A percentile compares a stretch with the other conserved stretches of the same genome.
Evolutionary conservation across 2,888 invertebrate genomes (phyloP).

Genomic region (Steinernema scapterisci): DNA sequence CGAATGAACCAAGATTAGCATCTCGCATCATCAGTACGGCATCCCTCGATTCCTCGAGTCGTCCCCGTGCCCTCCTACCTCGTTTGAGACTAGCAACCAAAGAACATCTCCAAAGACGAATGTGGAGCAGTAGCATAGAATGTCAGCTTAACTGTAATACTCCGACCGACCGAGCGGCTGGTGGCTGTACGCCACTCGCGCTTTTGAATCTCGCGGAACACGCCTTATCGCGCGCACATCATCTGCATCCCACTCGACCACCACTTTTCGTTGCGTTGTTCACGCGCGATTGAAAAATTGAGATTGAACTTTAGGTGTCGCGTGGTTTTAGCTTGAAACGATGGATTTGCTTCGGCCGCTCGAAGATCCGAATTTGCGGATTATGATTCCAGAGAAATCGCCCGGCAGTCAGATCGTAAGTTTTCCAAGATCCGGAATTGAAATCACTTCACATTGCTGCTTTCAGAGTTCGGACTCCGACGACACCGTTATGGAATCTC

Average conservation of each 20-base stretch:
- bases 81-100: not conserved
- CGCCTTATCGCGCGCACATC: constrained; percentile 30
- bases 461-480: constrained; percentile 36
- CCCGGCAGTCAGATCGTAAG: constrained; percentile 43
- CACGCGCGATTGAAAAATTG: constrained; percentile 23
- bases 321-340: constrained; percentile 32
- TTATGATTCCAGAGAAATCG: constrained; percentile 52
- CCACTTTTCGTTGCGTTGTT: constrained; percentile 21
- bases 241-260: constrained; percentile 26
- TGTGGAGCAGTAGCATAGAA: not conserved
- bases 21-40: constrained; percentile 10
- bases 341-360: constrained; percentile 58
- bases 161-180: not conserved
- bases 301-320: constrained; percentile 29
- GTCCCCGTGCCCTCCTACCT: not conserved
- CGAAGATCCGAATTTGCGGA: constrained; percentile 56
- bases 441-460: constrained; percentile 22
- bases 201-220: too few species aligned
- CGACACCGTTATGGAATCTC: constrained; percentile 33
- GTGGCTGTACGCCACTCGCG: not conserved
- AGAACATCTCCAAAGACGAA: not conserved
- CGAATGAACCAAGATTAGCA: constrained; percentile 29
- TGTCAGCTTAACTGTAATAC: constrained; percentile 2
- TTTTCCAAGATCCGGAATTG: not conserved
- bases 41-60: not conserved